These are phyloP conservation scores for Delia radicum DNA, from an alignment of 1,140 invertebrate species.

Conservation along the genomic window DNA sequence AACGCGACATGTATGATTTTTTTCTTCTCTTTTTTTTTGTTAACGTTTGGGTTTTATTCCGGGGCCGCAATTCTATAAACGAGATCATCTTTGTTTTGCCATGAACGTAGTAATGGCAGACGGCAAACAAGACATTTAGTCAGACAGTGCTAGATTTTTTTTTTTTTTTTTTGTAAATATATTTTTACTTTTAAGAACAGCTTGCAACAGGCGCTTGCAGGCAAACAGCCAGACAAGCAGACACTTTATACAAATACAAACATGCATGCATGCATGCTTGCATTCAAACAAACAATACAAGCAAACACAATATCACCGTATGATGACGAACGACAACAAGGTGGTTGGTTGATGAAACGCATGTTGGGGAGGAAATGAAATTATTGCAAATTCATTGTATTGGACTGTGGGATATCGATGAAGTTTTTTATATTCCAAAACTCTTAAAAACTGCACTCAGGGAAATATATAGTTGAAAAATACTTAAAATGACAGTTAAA, in stretches of 20 bases:
- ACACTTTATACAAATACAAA: not conserved
- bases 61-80: not conserved
- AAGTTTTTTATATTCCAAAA: too few species aligned
- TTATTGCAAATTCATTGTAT: too few species aligned
- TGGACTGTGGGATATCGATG: too few species aligned
- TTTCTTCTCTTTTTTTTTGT: not conserved
- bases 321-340: too few species aligned
- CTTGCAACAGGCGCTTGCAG: constrained; percentile 2
- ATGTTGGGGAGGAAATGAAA: too few species aligned
- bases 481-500: too few species aligned
- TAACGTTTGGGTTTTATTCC: not conserved
- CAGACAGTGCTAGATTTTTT: not conserved
- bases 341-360: too few species aligned
- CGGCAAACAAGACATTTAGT: not conserved
- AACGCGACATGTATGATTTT: not conserved
- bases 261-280: not conserved
- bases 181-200: not conserved
- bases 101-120: too few species aligned
- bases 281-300: not conserved
- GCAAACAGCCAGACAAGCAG: not conserved
- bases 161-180: not conserved
- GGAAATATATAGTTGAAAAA: too few species aligned
- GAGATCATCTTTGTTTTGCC: not conserved
- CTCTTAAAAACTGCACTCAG: too few species aligned
- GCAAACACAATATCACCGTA: not conserved